A percentile compares a stretch with the other conserved stretches of the same genome.
These are phyloP conservation scores for Platyura marginata DNA, from an alignment of 1,140 invertebrate genomes.

Conservation along the genomic window DNA sequence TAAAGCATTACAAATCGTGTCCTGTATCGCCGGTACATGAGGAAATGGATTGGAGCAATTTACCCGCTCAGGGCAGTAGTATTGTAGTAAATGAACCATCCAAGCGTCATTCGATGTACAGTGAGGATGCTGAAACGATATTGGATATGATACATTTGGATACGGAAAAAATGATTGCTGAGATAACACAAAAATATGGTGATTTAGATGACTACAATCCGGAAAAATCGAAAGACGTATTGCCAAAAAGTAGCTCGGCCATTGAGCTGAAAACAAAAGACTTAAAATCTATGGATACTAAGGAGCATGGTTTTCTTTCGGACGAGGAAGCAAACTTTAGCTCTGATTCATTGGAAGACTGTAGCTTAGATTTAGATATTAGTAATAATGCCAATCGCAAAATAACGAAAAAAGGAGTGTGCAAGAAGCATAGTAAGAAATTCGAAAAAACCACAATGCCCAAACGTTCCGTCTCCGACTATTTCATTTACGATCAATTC, in stretches of 20 bases:
- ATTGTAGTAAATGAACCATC: slow-evolving; percentile 6
- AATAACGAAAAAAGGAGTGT: slow-evolving; percentile 19
- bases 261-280: not conserved
- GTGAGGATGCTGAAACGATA: slow-evolving; percentile 35
- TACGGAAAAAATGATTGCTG: slow-evolving; percentile 40
- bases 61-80: slow-evolving; percentile 8
- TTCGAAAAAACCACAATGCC: slow-evolving; percentile 26
- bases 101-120: slow-evolving; percentile 19
- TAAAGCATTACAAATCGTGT: slow-evolving; percentile 46
- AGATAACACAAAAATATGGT: slow-evolving; percentile 37
- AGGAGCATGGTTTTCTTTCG: slow-evolving; percentile 3
- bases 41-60: slow-evolving; percentile 41
- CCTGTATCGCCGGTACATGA: slow-evolving; percentile 47
- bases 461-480: slow-evolving; percentile 49
- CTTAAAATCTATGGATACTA: not conserved
- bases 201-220: slow-evolving; percentile 33
- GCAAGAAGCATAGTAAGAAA: slow-evolving; percentile 27
- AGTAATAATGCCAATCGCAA: slow-evolving; percentile 29
- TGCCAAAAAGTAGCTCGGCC: not conserved
- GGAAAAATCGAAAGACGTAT: not conserved
- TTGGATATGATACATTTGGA: slow-evolving; percentile 37
- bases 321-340: slow-evolving; percentile 49
- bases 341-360: slow-evolving; percentile 55
- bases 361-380: slow-evolving; percentile 34
- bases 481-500: slow-evolving; percentile 44